These are phyloP conservation scores for Oophaga pumilio DNA, from an alignment of 2,113 vertebrate genomes.

Conservation along the genomic window DNA sequence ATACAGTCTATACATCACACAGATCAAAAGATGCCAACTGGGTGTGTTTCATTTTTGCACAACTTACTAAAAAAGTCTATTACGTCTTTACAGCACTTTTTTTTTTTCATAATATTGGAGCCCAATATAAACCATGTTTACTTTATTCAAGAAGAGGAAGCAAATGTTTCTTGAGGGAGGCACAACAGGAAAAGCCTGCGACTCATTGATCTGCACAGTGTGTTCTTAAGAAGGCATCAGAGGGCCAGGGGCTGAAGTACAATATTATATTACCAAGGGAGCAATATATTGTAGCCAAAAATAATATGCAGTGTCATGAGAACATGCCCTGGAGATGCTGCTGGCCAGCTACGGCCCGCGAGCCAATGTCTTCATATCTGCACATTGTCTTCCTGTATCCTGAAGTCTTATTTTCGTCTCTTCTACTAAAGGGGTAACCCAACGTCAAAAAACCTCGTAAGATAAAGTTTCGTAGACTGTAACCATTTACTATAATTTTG, in stretches of 20 bases:
- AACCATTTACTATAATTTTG: background rate
- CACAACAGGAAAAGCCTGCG: slow-evolving; percentile 49
- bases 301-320: slow-evolving; percentile 46
- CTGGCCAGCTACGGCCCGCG: background rate
- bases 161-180: slow-evolving; percentile 37
- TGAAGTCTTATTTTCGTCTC: background rate
- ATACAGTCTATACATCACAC: background rate
- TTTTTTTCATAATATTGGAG: background rate
- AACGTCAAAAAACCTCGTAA: background rate
- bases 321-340: slow-evolving; percentile 39
- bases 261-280: slow-evolving; percentile 50
- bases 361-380: slow-evolving; percentile 14
- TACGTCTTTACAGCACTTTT: background rate
- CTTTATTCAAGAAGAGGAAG: slow-evolving; percentile 44
- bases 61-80: background rate
- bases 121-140: slow-evolving; percentile 42
- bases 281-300: slow-evolving; percentile 28
- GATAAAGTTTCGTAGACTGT: background rate
- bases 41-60: background rate
- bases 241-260: slow-evolving; percentile 7
- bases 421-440: background rate
- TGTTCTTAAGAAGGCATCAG: slow-evolving; percentile 23
- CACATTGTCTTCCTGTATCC: background rate
- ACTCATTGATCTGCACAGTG: slow-evolving; percentile 44
- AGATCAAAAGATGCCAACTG: background rate